Conservation (phyloP, 30 jellyfish, hydroid and myxozoan genomes). For the Cassiopea xamachana region DNA sequence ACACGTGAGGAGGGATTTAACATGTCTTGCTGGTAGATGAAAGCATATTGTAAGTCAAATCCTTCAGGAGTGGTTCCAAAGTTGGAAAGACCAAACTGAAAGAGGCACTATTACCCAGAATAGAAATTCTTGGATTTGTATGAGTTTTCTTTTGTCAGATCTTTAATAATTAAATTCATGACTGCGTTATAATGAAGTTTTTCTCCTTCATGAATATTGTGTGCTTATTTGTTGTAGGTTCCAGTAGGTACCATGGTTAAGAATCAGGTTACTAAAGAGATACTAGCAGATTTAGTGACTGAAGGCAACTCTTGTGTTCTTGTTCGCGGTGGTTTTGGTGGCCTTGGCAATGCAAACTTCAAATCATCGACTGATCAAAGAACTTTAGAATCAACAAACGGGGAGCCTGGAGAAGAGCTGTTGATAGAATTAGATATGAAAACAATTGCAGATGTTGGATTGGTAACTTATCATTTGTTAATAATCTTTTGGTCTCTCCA, state of each 20-base stretch:
- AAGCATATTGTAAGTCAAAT: too few species aligned
- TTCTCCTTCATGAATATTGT: too few species aligned
- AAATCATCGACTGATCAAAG: constrained; percentile 80
- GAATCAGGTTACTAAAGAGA: constrained; percentile 21
- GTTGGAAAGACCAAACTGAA: too few species aligned
- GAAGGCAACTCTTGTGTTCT: constrained; percentile 46
- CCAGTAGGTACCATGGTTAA: constrained; percentile 91
- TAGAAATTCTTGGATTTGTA: too few species aligned
- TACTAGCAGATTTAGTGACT: constrained; percentile 55
- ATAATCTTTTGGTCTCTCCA: neutral
- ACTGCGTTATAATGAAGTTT: too few species aligned
- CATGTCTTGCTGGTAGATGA: too few species aligned
- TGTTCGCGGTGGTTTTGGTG: constrained; percentile 92
- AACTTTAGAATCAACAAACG: constrained; percentile 90
- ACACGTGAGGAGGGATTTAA: too few species aligned
- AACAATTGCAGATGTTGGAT: constrained; percentile 97
- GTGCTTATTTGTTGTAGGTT: constrained; percentile 42
- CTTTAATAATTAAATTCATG: too few species aligned
- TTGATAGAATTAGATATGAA: constrained; percentile 84
- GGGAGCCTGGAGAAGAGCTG: constrained; percentile 77
- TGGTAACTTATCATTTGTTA: constrained; percentile 64
- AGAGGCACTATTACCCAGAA: too few species aligned
- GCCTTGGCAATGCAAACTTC: constrained; percentile 91
- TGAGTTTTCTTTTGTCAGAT: too few species aligned
- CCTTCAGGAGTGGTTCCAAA: too few species aligned